Evolutionary conservation across 2,797 vertebrate genomes (phyloP), one percentile per base, ranked within the genome.

Genomic region (Lutjanus argentimaculatus): DNA sequence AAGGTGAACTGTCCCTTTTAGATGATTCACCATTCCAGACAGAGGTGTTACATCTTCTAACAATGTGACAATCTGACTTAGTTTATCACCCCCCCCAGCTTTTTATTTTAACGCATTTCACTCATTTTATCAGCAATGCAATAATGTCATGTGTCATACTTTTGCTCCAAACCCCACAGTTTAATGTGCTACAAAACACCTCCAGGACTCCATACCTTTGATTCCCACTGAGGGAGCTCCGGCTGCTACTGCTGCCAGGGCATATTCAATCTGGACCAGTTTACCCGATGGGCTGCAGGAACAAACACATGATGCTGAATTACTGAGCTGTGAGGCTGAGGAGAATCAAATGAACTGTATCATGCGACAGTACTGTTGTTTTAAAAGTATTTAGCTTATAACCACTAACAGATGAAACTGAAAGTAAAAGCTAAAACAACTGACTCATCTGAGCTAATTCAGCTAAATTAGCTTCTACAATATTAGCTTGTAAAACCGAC

Each of bases 241-340:
- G 81, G 98, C 99, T 90, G 99, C 98, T 73, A 99, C 99, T 58
- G 99, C 98, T 89, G 98, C 97, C 93, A 99, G 94, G 10, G 99
- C 98, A 95, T 99, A 99, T 84, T 99, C 99, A 91, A 99, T 99
- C 95, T 99, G 99, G 70, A 99, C 98, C 94, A 99, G 96, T 91
- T 99, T 99, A 81, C 99, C 99, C 43, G 98, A 99, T 8, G 98
- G 99, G 94, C 99, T 99, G 85, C 58, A 84, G 84, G 48, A 63
- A 43, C 7, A 84, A 49, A 84, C 11, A 89, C 7, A 77, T 0
- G 16, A 30, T n/a, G 30, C 0, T 43, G 7, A 3, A 13, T 81
- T 43, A 67, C 0, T 25, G 42, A 21, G 3, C 7, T 12, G 1
- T 16, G 16, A 56, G 17, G 3, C 0, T 6, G 4, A 40, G 0